Percentiles rank a stretch among this genome's conserved stretches.
phyloP scores from a whole-genome alignment of 1,140 invertebrate species.

The Teleogryllus occipitalis region DNA sequence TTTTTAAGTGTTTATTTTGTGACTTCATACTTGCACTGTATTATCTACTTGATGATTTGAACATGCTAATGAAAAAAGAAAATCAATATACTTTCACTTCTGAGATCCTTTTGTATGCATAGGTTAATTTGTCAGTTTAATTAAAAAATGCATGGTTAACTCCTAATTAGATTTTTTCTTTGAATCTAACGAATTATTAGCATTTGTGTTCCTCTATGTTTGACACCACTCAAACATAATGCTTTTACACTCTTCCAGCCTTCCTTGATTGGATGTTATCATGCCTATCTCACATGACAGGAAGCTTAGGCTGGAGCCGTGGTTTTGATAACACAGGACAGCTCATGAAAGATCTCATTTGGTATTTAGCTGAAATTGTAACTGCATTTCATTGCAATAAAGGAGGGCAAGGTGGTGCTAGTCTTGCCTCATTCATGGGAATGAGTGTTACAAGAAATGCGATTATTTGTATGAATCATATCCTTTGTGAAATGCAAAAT shows the following conservation, averaged over 20 bases:
- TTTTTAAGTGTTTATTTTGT: too few species aligned
- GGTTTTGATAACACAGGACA: constrained; percentile 31
- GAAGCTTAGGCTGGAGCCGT: constrained; percentile 38
- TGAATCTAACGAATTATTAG: too few species aligned
- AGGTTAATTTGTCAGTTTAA: too few species aligned
- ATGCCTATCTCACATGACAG: constrained; percentile 42
- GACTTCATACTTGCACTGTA: too few species aligned
- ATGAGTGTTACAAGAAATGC: constrained; percentile 44
- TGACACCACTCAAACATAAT: too few species aligned
- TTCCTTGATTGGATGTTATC: constrained; percentile 43
- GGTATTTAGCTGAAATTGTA: constrained; percentile 39
- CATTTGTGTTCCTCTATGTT: too few species aligned
- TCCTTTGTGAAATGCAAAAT: constrained; percentile 42
- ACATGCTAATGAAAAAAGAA: too few species aligned
- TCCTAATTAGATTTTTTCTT: too few species aligned
- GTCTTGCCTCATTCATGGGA: constrained; percentile 44
- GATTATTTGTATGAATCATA: constrained; percentile 45
- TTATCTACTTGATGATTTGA: too few species aligned
- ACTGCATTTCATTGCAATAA: constrained; percentile 40
- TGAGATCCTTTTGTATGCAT: too few species aligned
- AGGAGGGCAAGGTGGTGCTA: constrained; percentile 27
- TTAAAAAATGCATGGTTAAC: too few species aligned
- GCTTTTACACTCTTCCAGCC: constrained; percentile 31
- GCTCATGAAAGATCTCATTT: constrained; percentile 25
- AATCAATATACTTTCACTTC: too few species aligned